Evolutionary conservation across 2,113 vertebrate species (phyloP).

Genomic region (Calidris pugnax): DNA sequence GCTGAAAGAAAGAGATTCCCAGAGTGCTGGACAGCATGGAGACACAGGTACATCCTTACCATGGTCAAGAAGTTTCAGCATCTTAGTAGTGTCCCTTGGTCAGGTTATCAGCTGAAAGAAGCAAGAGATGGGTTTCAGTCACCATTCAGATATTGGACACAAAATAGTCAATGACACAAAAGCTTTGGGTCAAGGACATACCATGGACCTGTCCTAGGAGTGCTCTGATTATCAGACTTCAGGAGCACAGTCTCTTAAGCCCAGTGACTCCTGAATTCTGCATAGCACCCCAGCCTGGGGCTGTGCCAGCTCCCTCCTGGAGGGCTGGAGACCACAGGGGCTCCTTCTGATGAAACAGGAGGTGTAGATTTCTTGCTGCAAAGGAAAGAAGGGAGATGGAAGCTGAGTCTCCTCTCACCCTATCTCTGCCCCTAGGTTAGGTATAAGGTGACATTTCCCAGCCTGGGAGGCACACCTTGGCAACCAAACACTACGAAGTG

Average conservation of each 20-base stretch:
- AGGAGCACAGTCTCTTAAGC: rapidly evolving
- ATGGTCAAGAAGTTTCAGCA: not conserved
- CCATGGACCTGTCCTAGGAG: not conserved
- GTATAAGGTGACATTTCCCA: not conserved
- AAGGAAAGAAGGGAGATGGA: not conserved
- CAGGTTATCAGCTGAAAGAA: not conserved
- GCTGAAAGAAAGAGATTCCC: not conserved
- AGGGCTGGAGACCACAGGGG: not conserved
- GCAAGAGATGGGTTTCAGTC: not conserved
- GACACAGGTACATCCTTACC: not conserved
- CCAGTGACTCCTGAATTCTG: not conserved
- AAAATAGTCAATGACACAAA: not conserved
- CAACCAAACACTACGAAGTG: not conserved
- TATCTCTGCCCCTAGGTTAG: not conserved
- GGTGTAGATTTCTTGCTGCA: not conserved
- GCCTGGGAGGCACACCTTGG: not conserved
- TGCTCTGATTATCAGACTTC: not conserved
- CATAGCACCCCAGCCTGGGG: not conserved
- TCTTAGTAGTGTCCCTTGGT: not conserved
- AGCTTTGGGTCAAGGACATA: not conserved
- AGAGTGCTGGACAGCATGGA: not conserved
- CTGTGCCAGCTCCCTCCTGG: not conserved
- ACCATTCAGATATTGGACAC: not conserved
- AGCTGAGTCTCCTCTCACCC: not conserved
- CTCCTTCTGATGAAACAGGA: not conserved